Base-by-base conservation (phyloP, 2,888 invertebrate genomes). In the Lithophane socia region DNA sequence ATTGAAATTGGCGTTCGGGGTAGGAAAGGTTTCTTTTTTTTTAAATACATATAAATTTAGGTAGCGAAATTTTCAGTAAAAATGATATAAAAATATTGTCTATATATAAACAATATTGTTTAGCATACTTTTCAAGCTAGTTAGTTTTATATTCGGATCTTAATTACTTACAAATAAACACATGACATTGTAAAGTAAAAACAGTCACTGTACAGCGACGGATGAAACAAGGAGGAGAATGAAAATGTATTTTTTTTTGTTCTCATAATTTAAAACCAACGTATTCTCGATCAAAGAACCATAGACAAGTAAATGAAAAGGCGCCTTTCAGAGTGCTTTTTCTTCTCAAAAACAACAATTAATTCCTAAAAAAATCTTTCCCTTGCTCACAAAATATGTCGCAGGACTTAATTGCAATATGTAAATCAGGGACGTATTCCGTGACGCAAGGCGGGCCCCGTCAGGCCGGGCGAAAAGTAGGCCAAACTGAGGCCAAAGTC, bases 401-500 rank as follows among this genome's bases (percentile, higher is more conserved):
- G 77, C 73, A 80, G 60, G n/a, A 67, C 81, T 80, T 87, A 87
- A 87, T 85, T 89, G 82, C 75, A 72, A 86, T 87, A 88, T 88
- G 83, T 77, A 89, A 88, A 88, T 80, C 61, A 77, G 47, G 79
- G 74, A 73, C 52, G 68, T 80, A 77, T 79, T 75, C 70, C 68
- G 70, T 75, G 71, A 75, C 69, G 69, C 47, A 76, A 76, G 75
- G 79, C 66, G 69, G 77, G 63, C 64, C 65, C n/a, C 56, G 60
- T 65, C 85, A 75, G 64, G 64, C 58, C 65, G n/a, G 10, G 54
- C 58, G 56, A 65, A 85, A 88, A 87, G 85, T 88, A 89, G 88
- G 89, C 70, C 86, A 89, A 80, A 76, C 64, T 61, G 78, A 76
- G 89, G 85, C 83, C 83, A 89, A 85, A 88, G 79, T 83, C 84